Evolutionary conservation across 1,140 invertebrate genomes (phyloP).

Genomic region (Macrobrachium nipponense): DNA sequence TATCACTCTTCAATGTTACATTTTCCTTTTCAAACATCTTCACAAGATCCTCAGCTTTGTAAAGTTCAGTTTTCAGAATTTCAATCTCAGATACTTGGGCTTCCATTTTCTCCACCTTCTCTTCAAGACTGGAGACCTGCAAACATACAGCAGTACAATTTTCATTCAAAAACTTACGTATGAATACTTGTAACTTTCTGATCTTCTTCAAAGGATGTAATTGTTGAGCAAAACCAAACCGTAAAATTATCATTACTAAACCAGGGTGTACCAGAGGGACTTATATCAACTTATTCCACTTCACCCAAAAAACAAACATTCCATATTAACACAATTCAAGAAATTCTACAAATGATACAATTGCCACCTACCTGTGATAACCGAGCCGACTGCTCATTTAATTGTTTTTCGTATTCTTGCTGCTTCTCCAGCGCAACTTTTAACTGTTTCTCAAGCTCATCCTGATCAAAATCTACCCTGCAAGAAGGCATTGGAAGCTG

Average conservation of each 20-base stretch:
- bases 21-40: background rate
- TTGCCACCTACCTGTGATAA: background rate
- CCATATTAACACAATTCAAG: too few species aligned
- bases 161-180: background rate
- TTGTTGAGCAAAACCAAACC: too few species aligned
- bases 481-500: background rate
- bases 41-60: background rate
- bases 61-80: constrained; percentile 9
- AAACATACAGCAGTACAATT: background rate
- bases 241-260: background rate
- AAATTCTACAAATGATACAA: background rate
- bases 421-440: background rate
- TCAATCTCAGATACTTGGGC: constrained; percentile 18
- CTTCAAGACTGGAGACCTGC: background rate
- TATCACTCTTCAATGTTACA: background rate
- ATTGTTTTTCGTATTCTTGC: background rate
- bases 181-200: too few species aligned
- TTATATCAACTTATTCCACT: too few species aligned
- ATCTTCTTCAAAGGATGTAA: too few species aligned
- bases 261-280: too few species aligned
- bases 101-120: constrained; percentile 5
- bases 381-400: background rate
- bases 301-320: too few species aligned
- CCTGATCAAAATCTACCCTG: background rate
- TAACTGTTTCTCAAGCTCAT: constrained; percentile 17